Base-by-base conservation (phyloP, 2,888 invertebrate genomes). In the Amphipyra berbera region DNA sequence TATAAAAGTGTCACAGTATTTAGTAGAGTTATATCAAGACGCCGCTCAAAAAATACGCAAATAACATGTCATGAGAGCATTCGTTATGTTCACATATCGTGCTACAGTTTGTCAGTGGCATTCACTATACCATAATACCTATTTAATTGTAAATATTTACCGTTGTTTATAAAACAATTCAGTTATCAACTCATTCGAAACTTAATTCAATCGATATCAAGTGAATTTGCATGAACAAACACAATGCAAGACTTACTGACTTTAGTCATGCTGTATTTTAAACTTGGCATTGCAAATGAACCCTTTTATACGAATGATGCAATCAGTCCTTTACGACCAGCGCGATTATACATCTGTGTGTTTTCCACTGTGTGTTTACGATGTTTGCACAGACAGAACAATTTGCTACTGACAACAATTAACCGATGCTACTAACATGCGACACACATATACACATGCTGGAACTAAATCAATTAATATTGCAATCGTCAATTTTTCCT, bases 401-500 rank as follows among this genome's bases (percentile, higher is more conserved):
- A 52, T 15, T 55, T 46, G 67, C 78, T 73, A 73, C 73, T 46
- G 68, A 78, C 68, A 59, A 72, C 76, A 45, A 60, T 52, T 67
- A 71, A 67, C 40, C 61, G 41, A 60, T 42, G 30, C 58, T 56
- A 74, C 66, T 56, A 67, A 81, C 73, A 78, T 71, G 61, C 68
- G 67, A 79, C 79, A 84, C 87, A 86, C 83, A 82, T 83, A 82
- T 84, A 87, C 84, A 86, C 82, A 82, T 84, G 84, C 85, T 84
- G 73, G 66, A 67, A 75, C 59, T 62, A 78, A 71, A 76, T 64
- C 76, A 81, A 83, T 84, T 92, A 93, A 91, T 87, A 81, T 86
- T 86, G 86, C 81, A 66, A 73, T 83, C 87, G 87, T 88, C 85
- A 90, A 90, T 93, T 94, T 92, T 91, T 89, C 88, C 86, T 87